Base-by-base conservation (phyloP, 1,140 invertebrate species). In the Drosophila pandora region DNA sequence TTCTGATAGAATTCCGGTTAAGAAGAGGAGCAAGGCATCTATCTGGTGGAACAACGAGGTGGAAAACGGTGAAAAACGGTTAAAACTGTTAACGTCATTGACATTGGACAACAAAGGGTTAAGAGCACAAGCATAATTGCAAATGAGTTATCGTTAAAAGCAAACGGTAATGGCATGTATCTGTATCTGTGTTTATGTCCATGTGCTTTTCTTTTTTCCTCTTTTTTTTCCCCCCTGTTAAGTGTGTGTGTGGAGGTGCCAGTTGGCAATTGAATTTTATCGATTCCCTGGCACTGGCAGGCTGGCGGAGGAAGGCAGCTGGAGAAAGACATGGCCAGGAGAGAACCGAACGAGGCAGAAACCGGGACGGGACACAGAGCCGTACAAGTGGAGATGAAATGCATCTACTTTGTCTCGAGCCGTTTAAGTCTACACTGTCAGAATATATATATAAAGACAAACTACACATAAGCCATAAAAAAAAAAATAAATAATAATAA, bases 191-290 rank as follows among this genome's bases (percentile, higher is more conserved):
- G 28, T 23, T 28, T 17, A 10, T 25, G 34, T 13, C 34, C 13
- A 37, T 50, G 48, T 45, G 39, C 5, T 8, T 25, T 50, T 21
- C 13, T 57, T 23, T 23, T 5, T 10, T 10, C 1, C 1, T 37
- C 3, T 23, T 8, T 10, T 10, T 12, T n/a, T 37, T 10, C 3
- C 10, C 10, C 32, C 32, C 0, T 1, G 2, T 23, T 5, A 17
- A 25, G 12, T 5, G 58, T 30, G 25, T 23, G 30, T 64, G 60
- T 30, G 23, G 17, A 12, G 10, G 25, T 47, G 43, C 23, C 32
- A 67, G 48, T 74, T 54, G 60, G 45, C 59, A 74, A 74, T 74
- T 74, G 37, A 74, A 74, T 74, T 74, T 53, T 41, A 74, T 74
- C 71, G 71, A 74, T 74, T 74, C 71, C 37, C 22, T n/a, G 37